Conservation (phyloP, 1,140 invertebrate genomes). For the Hyposmocoma kahamanoa region DNA sequence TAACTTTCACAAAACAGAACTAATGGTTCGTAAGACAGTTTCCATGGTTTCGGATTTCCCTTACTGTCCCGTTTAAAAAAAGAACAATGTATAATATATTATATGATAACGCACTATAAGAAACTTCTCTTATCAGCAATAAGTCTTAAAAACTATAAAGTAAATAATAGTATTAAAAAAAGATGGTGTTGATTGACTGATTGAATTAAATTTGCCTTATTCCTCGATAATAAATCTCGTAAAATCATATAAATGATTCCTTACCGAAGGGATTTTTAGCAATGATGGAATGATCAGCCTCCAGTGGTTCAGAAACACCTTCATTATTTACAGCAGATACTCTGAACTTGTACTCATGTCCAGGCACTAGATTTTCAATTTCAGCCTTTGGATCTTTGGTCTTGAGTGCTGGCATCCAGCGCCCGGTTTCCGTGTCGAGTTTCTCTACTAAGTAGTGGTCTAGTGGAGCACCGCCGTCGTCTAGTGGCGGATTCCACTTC, state of each 20-base stretch:
- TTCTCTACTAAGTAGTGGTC: conserved; percentile 96
- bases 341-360: conserved; percentile 97
- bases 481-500: conserved; percentile 94
- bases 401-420: conserved; percentile 85
- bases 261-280: conserved; percentile 98
- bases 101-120: no score
- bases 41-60: no score
- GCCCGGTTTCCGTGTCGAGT: conserved; percentile 86
- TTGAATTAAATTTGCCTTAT: no score
- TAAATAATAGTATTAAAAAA: no score
- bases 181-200: no score
- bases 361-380: conserved; percentile 89
- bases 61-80: no score
- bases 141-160: no score
- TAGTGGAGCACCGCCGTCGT: conserved; percentile 94
- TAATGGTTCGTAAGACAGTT: no score
- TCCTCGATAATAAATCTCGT: no score
- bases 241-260: conserved; percentile 21
- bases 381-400: conserved; percentile 90
- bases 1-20: no score
- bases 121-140: no score
- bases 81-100: no score
- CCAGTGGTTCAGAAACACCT: conserved; percentile 94
- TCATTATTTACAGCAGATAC: conserved; percentile 96
- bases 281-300: conserved; percentile 90